Evolutionary conservation across 1,140 invertebrate genomes (phyloP), one percentile per base, ranked within the genome.

Genomic region (Atta cephalotes): DNA sequence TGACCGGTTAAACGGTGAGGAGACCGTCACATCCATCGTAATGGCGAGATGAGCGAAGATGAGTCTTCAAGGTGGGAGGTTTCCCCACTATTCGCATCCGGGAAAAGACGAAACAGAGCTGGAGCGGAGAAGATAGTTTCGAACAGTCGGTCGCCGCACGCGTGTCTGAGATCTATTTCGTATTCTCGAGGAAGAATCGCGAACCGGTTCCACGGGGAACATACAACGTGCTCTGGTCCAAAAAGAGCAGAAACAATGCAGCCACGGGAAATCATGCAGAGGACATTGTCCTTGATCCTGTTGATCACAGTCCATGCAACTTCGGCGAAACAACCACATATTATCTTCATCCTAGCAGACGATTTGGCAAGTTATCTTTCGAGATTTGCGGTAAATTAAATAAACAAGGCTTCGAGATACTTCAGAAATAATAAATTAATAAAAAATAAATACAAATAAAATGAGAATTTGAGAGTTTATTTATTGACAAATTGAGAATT

Each of bases 331-430:
- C 92, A 85, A 60, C 97, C 96, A 1, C 95, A 97, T 90, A 96
- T 97, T 31, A 95, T 97, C 63, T 95, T 97, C 66, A 97, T 97
- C 58, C 93, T 97, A 63, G 97, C 97, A 18, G 97, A 97, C 93
- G 97, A 97, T 94, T 93, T 97, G 95, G 97, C 97, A 93, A 96
- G 96, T 95, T 91, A 31, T 65, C 16, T 28, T 80, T 12, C 35
- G 39, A 51, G 51, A 9, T 76, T 60, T 65, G 18, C 21, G 25
- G 56, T 53, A 80, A 72, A 45, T 35, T 21, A 35, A 1, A n/a
- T 58, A 25, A 25, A 25, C 7, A 14, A 31, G 49, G 12, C 16
- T 2, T 7, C 10, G 10, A 49, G 7, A 49, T 31, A 31, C 10
- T 14, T 62, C 12, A 7, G 56, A 39, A 25, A 80, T 56, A 21